A percentile compares a stretch with the other conserved stretches of the same genome.
Conservation (phyloP, 2,113 vertebrate species). For the Neofelis nebulosa region DNA sequence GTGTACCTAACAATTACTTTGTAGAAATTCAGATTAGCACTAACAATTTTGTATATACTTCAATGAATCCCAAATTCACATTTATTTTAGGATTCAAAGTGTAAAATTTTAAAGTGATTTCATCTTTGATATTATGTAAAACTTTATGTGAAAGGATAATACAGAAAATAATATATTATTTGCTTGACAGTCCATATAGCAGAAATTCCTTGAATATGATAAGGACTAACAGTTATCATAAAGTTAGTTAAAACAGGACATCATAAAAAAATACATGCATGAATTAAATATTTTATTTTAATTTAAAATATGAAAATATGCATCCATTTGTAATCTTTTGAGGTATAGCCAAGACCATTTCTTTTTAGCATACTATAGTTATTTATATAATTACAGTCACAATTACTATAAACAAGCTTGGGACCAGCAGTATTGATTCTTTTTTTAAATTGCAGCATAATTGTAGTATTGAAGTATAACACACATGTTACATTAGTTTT, state of each 20-base stretch:
- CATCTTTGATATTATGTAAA: neutral
- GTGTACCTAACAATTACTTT: neutral
- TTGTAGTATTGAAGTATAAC: neutral
- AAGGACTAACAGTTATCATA: neutral
- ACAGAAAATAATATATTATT: constrained; percentile 8
- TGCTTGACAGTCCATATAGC: neutral
- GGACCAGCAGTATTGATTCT: neutral
- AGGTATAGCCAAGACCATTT: neutral
- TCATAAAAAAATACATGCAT: neutral
- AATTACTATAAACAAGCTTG: neutral
- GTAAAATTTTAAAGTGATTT: constrained; percentile 22
- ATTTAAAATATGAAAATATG: neutral
- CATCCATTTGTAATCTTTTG: neutral
- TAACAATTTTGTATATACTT: neutral
- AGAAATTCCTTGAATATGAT: neutral
- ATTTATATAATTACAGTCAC: neutral
- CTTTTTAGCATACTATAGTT: neutral
- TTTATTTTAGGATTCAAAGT: constrained; percentile 26
- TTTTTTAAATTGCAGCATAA: neutral
- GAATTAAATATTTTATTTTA: constrained; percentile 17
- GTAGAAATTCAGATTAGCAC: neutral
- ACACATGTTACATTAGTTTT: neutral
- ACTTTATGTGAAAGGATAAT: neutral
- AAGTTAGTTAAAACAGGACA: neutral
- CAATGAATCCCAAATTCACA: constrained; percentile 24